phyloP scores from a whole-genome alignment of 2,113 vertebrate species.

The Mormoops blainvillei region DNA sequence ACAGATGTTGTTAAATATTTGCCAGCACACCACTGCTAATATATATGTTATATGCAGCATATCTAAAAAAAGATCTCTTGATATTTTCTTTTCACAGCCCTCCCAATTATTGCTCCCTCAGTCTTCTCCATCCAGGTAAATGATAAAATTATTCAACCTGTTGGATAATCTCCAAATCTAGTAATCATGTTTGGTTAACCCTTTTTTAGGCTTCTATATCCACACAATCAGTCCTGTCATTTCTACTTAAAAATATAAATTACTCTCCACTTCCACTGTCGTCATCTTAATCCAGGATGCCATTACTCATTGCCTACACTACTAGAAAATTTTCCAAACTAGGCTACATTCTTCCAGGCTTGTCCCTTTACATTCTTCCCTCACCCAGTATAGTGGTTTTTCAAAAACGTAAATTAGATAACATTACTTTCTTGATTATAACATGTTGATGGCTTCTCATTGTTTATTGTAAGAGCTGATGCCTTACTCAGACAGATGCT shows the following conservation, averaged over 20 bases:
- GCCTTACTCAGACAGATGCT: neutral
- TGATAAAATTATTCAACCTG: neutral
- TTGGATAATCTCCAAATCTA: neutral
- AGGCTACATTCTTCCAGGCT: neutral
- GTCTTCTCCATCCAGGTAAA: too few relatives aligned
- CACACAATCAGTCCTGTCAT: neutral
- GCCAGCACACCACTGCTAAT: neutral
- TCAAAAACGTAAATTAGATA: neutral
- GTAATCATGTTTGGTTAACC: neutral
- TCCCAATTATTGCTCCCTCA: neutral
- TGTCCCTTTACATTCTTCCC: neutral
- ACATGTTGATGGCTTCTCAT: neutral
- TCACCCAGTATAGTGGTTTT: neutral
- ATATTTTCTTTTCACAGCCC: neutral
- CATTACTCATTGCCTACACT: neutral
- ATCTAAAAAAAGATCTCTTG: neutral
- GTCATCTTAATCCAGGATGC: neutral
- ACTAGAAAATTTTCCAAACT: neutral
- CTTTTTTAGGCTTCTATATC: neutral
- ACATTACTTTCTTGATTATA: neutral
- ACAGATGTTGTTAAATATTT: neutral
- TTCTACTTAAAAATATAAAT: conserved; percentile 35
- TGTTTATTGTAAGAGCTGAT: neutral
- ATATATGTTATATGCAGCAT: neutral
- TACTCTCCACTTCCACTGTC: neutral